Conservation (phyloP, 2,888 invertebrate species). For the Dyspetes luteomarginatus region DNA sequence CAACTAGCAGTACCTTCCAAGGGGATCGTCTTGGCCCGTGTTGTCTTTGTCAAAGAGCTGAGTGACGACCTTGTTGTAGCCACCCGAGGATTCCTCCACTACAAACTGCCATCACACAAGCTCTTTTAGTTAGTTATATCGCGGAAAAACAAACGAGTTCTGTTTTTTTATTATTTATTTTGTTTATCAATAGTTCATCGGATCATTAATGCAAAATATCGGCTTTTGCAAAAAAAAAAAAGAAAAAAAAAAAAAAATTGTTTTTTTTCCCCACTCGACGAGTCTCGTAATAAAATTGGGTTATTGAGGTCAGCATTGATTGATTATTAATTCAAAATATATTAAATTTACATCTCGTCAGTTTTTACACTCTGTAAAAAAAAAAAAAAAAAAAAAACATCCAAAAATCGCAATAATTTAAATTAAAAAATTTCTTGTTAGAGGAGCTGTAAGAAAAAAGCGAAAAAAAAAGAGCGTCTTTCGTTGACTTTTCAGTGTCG, state of each 20-base stretch:
- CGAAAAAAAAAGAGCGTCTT: background rate
- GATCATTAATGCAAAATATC: too few relatives aligned
- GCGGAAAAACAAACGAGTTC: constrained; percentile 30
- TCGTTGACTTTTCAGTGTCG: background rate
- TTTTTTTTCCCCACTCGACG: background rate
- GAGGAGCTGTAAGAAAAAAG: background rate
- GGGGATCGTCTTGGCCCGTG: constrained; percentile 94
- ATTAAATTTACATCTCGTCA: background rate
- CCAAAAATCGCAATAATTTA: background rate
- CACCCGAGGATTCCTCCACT: constrained; percentile 85
- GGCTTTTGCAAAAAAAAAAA: too few relatives aligned
- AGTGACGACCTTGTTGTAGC: constrained; percentile 83
- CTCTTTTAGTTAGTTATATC: constrained; percentile 74
- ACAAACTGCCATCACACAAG: constrained; percentile 85
- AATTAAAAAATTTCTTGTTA: background rate
- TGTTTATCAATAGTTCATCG: too few relatives aligned
- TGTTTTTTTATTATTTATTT: constrained; percentile 41
- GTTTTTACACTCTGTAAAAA: background rate
- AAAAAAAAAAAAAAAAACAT: too few relatives aligned
- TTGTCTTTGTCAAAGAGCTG: constrained; percentile 97
- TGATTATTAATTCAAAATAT: background rate
- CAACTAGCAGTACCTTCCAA: constrained; percentile 91
- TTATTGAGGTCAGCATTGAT: background rate
- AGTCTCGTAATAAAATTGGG: background rate
- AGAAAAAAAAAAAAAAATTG: too few relatives aligned